Percentiles rank a stretch among this genome's conserved stretches.
Conservation (phyloP, 1,140 invertebrate genomes). For the Cataglyphis hispanica region DNA sequence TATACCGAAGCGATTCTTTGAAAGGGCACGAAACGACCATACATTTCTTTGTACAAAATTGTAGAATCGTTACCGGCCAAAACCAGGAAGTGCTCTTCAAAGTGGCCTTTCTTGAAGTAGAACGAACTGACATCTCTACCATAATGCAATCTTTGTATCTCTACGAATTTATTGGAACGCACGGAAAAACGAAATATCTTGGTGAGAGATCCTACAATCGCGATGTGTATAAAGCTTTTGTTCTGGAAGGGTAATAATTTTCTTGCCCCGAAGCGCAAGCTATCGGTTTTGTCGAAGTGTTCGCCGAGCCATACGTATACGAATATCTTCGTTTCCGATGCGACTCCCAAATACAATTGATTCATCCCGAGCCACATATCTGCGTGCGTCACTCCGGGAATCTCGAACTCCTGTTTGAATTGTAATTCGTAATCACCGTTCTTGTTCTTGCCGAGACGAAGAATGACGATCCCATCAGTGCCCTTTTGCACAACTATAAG, state of each 20-base stretch:
- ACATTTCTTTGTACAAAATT: slow-evolving; percentile 82
- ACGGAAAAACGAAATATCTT: slow-evolving; percentile 62
- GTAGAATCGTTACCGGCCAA: slow-evolving; percentile 64
- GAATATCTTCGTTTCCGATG: slow-evolving; percentile 41
- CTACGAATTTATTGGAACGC: slow-evolving; percentile 61
- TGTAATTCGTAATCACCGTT: not conserved
- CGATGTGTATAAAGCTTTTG: slow-evolving; percentile 66
- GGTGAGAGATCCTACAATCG: slow-evolving; percentile 35
- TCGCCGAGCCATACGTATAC: slow-evolving; percentile 86
- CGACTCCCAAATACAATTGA: slow-evolving; percentile 68
- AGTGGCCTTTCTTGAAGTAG: slow-evolving; percentile 58
- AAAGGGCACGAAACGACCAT: slow-evolving; percentile 83
- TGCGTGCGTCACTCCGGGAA: slow-evolving; percentile 33
- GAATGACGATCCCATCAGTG: slow-evolving; percentile 48
- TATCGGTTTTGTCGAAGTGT: slow-evolving; percentile 86
- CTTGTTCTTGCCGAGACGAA: slow-evolving; percentile 26
- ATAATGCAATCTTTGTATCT: slow-evolving; percentile 63
- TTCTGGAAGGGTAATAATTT: slow-evolving; percentile 69
- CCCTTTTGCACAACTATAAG: slow-evolving; percentile 61
- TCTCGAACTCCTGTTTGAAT: slow-evolving; percentile 65
- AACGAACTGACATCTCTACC: slow-evolving; percentile 59
- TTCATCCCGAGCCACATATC: slow-evolving; percentile 73
- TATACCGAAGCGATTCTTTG: slow-evolving; percentile 77
- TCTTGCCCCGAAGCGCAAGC: slow-evolving; percentile 70
- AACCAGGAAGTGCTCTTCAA: slow-evolving; percentile 69